These are phyloP conservation scores for Glossophaga mutica DNA, from an alignment of 2,797 vertebrate species.

Conservation along the genomic window DNA sequence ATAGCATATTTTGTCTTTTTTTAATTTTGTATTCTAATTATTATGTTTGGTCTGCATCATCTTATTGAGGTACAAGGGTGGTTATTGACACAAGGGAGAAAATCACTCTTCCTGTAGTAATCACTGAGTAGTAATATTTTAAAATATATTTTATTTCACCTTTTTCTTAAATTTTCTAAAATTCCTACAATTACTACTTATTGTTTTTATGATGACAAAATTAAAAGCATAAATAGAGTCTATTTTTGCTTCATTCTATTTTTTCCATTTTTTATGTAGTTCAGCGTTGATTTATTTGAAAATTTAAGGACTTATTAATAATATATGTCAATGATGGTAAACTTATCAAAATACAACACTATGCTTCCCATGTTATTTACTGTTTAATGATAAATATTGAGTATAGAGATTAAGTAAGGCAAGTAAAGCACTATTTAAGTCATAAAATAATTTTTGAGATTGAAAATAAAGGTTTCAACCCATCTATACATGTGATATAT, in stretches of 20 bases:
- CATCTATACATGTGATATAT: background rate
- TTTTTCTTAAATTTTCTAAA: background rate
- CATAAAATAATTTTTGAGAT: background rate
- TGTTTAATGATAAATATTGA: background rate
- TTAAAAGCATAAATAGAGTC: background rate
- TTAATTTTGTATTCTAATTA: background rate
- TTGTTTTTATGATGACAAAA: background rate
- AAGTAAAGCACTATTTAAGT: background rate
- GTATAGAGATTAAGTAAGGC: background rate
- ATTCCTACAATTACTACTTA: background rate
- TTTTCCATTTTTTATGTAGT: background rate
- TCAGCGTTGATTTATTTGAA: background rate
- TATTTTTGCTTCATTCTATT: background rate
- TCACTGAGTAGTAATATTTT: background rate
- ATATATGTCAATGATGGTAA: background rate
- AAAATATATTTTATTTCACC: background rate
- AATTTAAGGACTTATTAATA: background rate
- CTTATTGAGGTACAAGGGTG: background rate
- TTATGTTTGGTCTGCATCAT: background rate
- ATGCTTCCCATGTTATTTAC: background rate
- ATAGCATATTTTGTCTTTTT: background rate
- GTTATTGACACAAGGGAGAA: background rate
- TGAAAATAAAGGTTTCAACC: background rate
- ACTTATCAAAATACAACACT: background rate
- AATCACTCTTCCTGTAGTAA: background rate